Percentiles rank a stretch among this genome's conserved stretches.
Conservation (phyloP, 2,113 vertebrate species). For the Mus pahari region DNA sequence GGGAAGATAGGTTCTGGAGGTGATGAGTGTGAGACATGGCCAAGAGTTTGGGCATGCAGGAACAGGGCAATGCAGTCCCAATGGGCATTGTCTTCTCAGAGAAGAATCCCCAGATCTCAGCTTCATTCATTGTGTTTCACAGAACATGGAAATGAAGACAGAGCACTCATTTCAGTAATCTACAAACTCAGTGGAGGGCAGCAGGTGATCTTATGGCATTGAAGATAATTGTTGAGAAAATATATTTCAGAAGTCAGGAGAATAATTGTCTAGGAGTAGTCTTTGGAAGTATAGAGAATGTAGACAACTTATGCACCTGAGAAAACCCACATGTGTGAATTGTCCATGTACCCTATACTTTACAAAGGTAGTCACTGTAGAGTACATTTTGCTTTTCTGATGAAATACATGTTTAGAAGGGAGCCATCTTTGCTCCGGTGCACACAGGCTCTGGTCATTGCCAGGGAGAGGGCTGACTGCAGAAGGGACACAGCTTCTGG, state of each 20-base stretch:
- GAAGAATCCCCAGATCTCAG: background rate
- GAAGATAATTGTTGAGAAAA: background rate
- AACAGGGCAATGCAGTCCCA: fast-evolving
- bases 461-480: no score
- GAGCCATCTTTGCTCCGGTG: no score
- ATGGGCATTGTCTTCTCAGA: background rate
- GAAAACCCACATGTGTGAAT: fast-evolving
- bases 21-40: background rate
- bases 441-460: no score
- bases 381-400: background rate
- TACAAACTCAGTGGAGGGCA: background rate
- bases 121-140: background rate
- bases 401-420: background rate
- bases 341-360: background rate
- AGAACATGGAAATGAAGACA: background rate
- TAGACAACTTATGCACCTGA: background rate
- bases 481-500: no score
- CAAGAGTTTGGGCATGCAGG: background rate
- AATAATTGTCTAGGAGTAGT: background rate
- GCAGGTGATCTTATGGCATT: background rate
- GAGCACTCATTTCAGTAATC: background rate
- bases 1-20: background rate
- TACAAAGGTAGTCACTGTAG: background rate
- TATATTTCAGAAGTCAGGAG: background rate
- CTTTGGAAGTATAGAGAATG: background rate